Evolutionary conservation across 2,797 vertebrate genomes (phyloP), one percentile per base, ranked within the genome.

Genomic region (Myotis pilosus): DNA sequence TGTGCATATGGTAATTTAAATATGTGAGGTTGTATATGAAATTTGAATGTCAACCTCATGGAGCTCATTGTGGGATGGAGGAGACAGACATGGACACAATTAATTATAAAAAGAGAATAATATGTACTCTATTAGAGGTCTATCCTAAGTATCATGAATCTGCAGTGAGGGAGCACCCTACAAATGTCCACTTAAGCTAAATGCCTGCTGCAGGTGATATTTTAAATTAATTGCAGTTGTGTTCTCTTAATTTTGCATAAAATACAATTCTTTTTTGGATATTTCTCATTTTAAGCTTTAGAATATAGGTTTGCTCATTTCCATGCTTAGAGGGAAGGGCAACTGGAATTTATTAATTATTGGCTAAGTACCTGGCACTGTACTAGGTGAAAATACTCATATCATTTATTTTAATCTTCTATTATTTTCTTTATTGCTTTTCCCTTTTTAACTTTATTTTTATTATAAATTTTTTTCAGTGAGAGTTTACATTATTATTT

Each of bases 191-290:
- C 23, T 64, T 78, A 82, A 49, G 36, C n/a, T 68, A 81, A 83
- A 47, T 60, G 9, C 1, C 41, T 87, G 22, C 16, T 47, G 92
- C 19, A 86, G n/a, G 57, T 68, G 62, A 38, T 71, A 83, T 79
- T 91, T 95, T 75, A 87, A 62, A 82, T 80, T 79, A 95, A 92
- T 64, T 74, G 30, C 6, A 53, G 6, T 60, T 87, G n/a, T 78
- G 3, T 36, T 4, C 55, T 87, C 47, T 85, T 81, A 88, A 62
- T 92, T 71, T 92, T 85, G 12, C 7, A 33, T 22, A 78, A 88
- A 15, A 53, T 71, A 74, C 62, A 81, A 47, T 66, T 76, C 62
- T 82, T 11, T 72, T 91, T 94, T 85, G 23, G 33, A 28, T 71
- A 64, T 44, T 90, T 76, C 11, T 91, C 13, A 60, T 57, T 75